These are phyloP conservation scores for Crepidodera aurea DNA, from an alignment of 2,888 invertebrate species.

Conservation along the genomic window DNA sequence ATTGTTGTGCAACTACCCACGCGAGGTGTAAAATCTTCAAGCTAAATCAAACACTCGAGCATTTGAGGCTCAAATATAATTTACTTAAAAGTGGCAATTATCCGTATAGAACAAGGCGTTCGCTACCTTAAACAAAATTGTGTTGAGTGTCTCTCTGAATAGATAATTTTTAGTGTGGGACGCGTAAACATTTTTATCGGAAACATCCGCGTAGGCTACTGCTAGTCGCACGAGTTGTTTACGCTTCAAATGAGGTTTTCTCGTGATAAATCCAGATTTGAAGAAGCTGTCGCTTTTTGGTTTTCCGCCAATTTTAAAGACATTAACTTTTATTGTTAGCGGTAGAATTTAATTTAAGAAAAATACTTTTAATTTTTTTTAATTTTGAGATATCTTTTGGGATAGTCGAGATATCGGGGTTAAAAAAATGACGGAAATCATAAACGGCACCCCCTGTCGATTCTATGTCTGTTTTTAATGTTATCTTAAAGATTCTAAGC, in stretches of 20 bases:
- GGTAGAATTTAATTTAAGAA: too few relatives aligned
- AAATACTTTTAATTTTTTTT: too few relatives aligned
- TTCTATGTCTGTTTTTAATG: too few relatives aligned
- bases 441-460: too few relatives aligned
- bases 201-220: conserved; percentile 23
- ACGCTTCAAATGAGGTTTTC: background rate
- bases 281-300: too few relatives aligned
- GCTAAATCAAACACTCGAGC: conserved; percentile 24
- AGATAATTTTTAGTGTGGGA: conserved; percentile 22
- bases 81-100: conserved; percentile 49
- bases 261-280: too few relatives aligned
- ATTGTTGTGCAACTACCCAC: conserved; percentile 12
- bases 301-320: too few relatives aligned
- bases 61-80: conserved; percentile 42
- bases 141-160: conserved; percentile 24
- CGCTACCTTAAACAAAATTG: conserved; percentile 44
- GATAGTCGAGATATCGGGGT: too few relatives aligned
- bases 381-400: too few relatives aligned
- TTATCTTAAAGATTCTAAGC: too few relatives aligned
- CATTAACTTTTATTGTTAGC: too few relatives aligned
- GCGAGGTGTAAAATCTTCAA: conserved; percentile 3
- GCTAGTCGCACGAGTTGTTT: conserved; percentile 18
- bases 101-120: conserved; percentile 43
- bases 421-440: too few relatives aligned
- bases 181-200: conserved; percentile 9